Conservation (phyloP, 2,888 invertebrate species). For the Dione vanillae region DNA sequence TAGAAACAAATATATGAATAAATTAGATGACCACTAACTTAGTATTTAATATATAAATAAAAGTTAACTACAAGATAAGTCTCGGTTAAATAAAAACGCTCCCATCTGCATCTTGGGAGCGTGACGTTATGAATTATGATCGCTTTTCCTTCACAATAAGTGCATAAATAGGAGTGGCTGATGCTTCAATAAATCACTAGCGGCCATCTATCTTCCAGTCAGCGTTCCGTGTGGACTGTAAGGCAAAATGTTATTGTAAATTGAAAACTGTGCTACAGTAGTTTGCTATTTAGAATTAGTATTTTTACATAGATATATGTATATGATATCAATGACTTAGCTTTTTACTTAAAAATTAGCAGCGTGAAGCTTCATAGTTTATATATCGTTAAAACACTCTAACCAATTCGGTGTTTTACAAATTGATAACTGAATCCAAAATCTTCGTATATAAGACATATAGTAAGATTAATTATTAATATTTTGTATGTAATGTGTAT, state of each 20-base stretch:
- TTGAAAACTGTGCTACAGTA: constrained; percentile 22
- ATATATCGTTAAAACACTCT: too few relatives aligned
- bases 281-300: background rate
- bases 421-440: too few relatives aligned
- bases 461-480: too few relatives aligned
- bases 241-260: constrained; percentile 31
- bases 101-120: constrained; percentile 45
- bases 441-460: too few relatives aligned
- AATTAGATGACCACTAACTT: too few relatives aligned
- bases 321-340: too few relatives aligned
- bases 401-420: too few relatives aligned
- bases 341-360: too few relatives aligned
- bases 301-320: background rate
- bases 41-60: too few relatives aligned
- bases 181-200: constrained; percentile 64
- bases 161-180: constrained; percentile 76
- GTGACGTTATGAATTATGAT: constrained; percentile 77
- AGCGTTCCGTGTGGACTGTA: constrained; percentile 45
- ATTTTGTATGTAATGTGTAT: too few relatives aligned
- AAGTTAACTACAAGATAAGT: background rate
- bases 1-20: too few relatives aligned
- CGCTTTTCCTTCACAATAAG: constrained; percentile 79
- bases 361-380: too few relatives aligned
- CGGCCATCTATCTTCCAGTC: constrained; percentile 63
- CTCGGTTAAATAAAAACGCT: constrained; percentile 43